phyloP scores from a whole-genome alignment of 2,797 vertebrate genomes.

The Mycteria americana region DNA sequence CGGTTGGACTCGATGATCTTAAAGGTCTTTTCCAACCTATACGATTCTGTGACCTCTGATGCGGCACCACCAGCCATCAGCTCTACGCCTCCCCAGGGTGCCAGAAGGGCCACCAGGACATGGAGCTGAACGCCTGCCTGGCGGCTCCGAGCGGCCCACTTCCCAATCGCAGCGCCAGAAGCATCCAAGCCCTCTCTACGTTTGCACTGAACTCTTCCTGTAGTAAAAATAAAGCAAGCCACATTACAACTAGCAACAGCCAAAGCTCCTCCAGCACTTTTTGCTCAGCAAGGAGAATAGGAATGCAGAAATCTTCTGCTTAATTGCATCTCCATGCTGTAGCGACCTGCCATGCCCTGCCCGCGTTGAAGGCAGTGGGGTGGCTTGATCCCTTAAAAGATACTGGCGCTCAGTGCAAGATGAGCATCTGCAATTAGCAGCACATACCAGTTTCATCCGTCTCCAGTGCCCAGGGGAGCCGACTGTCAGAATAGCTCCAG shows the following conservation, averaged over 20 bases:
- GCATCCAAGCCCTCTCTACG: background rate
- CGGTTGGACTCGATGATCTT: too few species aligned
- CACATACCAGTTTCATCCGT: background rate
- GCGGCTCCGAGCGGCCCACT: rapidly evolving
- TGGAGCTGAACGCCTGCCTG: background rate
- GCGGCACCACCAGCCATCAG: rapidly evolving
- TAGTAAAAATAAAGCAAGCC: background rate
- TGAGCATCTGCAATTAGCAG: slow-evolving; percentile 59
- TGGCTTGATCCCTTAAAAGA: slow-evolving; percentile 17
- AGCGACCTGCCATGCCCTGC: slow-evolving; percentile 9
- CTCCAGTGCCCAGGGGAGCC: background rate
- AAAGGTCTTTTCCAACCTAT: too few species aligned
- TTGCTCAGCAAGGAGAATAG: background rate
- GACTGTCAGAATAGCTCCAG: slow-evolving; percentile 42
- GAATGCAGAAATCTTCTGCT: background rate
- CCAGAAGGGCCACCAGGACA: background rate
- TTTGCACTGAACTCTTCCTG: background rate
- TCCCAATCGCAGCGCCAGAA: background rate
- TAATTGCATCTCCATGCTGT: background rate
- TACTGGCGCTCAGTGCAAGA: background rate
- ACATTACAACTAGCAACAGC: background rate
- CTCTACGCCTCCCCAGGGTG: background rate
- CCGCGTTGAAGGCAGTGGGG: background rate
- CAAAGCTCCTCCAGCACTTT: background rate
- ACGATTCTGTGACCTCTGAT: background rate